A percentile compares a stretch with the other conserved stretches of the same genome.
phyloP scores from a whole-genome alignment of 2,888 invertebrate genomes.

The Kuschelorhynchus macadamiae region DNA sequence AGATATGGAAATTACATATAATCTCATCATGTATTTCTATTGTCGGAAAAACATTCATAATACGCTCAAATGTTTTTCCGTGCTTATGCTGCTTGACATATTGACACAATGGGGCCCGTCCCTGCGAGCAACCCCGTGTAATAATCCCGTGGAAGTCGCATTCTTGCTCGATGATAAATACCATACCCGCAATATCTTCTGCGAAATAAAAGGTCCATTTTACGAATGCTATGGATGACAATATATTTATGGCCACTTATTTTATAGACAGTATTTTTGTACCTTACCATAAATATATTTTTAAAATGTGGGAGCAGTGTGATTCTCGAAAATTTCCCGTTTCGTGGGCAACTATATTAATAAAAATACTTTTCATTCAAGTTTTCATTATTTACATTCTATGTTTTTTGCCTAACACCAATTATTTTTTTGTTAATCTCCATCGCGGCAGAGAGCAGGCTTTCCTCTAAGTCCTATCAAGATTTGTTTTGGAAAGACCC shows the following conservation, averaged over 20 bases:
- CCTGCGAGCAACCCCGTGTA: conserved; percentile 51
- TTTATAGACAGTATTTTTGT: conserved; percentile 20
- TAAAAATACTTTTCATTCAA: too few species aligned
- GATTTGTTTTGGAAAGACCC: too few species aligned
- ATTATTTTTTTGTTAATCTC: too few species aligned
- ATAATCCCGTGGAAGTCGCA: conserved; percentile 63
- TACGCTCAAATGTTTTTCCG: conserved; percentile 24
- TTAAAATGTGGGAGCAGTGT: too few species aligned
- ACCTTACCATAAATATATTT: neutral
- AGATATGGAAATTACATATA: too few species aligned
- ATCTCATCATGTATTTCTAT: too few species aligned
- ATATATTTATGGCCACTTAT: conserved; percentile 66
- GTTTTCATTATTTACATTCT: too few species aligned
- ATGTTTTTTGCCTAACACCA: too few species aligned
- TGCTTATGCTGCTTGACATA: conserved; percentile 37
- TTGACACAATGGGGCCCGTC: conserved; percentile 39
- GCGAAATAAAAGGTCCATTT: conserved; percentile 69
- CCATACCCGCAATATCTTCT: conserved; percentile 64
- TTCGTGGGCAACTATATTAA: too few species aligned
- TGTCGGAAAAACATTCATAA: neutral
- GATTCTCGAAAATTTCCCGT: too few species aligned
- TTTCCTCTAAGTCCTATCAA: too few species aligned
- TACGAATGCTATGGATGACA: conserved; percentile 69
- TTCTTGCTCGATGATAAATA: conserved; percentile 68
- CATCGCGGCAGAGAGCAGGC: too few species aligned